Base-by-base conservation (phyloP, 2,797 vertebrate species). In the Peromyscus attwateri region DNA sequence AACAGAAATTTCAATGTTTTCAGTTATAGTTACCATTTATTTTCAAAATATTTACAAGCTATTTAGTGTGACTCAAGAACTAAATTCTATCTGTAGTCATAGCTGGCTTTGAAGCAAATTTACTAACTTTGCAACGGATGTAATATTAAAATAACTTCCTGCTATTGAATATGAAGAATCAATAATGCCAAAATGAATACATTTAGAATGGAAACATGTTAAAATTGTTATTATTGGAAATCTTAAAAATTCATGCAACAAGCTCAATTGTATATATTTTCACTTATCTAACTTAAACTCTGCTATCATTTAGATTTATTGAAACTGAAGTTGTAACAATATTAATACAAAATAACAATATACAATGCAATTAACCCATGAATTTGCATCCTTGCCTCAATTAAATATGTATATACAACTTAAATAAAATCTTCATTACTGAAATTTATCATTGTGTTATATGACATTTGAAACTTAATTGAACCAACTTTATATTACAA, bases 301-400 rank as follows among this genome's bases (percentile, higher is more conserved):
- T 95, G 49, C 40, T 84, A 75, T 55, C 52, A 55, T 55, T 79
- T 83, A 80, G 71, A 10, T 6, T 93, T 60, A 94, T 2, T 73
- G 31, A 89, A 93, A 75, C 23, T 89, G 46, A 93, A 92, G 40
- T 76, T 21, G 68, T 91, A 83, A 43, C 52, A 60, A 2, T 84
- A 92, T 43, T 89, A 96, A 93, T 76, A 68, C 66, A 57, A 92
- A 81, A 81, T 88, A 96, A 87, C 43, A 95, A 89, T 66, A 92
- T 57, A 52, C 4, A 93, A 40, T 88, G 23, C 37, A 91, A 4
- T 4, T 83, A 80, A 73, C n/a, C 71, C 52, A 81, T 89, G 31
- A 93, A 89, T 91, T 73, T 46, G 79, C 79, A 75, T 57, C 49
- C 70, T 84, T 82, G 34, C 37, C 14, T 96, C 73, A 88, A 68